Conservation (phyloP, 2,888 invertebrate genomes). For the Ommatoiulus sabulosus region DNA sequence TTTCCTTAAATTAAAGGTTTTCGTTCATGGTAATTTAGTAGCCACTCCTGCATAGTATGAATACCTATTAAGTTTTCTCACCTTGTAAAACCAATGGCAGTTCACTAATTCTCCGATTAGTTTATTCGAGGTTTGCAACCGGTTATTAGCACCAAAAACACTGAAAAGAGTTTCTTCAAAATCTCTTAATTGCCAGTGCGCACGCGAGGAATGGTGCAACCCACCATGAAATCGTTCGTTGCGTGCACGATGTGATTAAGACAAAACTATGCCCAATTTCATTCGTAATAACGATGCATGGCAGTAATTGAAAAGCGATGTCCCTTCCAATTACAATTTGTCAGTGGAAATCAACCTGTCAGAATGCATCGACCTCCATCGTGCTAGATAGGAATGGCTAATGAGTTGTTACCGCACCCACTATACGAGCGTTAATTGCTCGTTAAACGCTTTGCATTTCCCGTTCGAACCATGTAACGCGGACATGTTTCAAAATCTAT, state of each 20-base stretch:
- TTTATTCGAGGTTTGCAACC: no score
- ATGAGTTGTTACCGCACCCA: neutral
- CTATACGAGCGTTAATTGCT: neutral
- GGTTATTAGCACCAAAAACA: no score
- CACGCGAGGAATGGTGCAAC: no score
- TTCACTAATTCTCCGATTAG: no score
- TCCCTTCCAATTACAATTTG: neutral
- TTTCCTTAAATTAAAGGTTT: no score
- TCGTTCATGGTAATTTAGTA: no score
- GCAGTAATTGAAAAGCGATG: neutral
- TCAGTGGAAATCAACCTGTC: neutral
- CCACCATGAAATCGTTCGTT: neutral
- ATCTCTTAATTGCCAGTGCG: no score
- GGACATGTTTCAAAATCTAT: no score
- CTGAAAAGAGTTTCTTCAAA: no score
- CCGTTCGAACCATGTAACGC: neutral
- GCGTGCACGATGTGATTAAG: neutral
- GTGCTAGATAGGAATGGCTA: neutral
- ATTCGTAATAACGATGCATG: neutral
- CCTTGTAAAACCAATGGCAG: no score
- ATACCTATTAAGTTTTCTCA: no score
- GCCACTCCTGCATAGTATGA: no score
- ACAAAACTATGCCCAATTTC: neutral
- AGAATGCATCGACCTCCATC: neutral
- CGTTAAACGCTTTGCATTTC: neutral